phyloP scores from a whole-genome alignment of 2,113 vertebrate species.

The Eudyptes chrysolophus region DNA sequence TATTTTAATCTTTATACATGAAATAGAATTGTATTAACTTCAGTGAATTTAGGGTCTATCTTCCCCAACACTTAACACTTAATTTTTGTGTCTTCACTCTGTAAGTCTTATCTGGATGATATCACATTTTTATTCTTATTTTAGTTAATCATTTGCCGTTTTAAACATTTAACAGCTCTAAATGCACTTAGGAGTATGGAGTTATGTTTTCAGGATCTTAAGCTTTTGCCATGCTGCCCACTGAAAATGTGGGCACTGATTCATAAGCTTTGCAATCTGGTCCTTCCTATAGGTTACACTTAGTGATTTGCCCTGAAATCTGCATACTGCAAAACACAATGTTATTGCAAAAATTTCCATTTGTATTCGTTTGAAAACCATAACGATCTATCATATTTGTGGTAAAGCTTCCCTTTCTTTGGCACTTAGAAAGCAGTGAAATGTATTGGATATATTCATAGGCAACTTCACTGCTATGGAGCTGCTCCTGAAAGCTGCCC shows the following conservation, averaged over 20 bases:
- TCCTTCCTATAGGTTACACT: background rate
- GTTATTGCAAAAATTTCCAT: background rate
- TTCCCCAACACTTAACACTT: background rate
- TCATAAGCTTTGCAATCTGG: background rate
- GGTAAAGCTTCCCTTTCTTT: background rate
- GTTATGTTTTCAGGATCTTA: background rate
- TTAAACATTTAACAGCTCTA: conserved; percentile 12
- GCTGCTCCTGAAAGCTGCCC: background rate
- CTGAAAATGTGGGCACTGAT: background rate
- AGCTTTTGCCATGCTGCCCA: background rate
- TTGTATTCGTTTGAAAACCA: background rate
- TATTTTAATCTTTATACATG: background rate
- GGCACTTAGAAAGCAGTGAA: background rate
- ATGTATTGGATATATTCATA: background rate
- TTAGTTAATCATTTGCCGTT: background rate
- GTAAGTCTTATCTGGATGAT: background rate
- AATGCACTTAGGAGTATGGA: background rate
- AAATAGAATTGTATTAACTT: background rate
- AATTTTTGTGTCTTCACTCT: background rate
- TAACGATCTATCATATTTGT: background rate
- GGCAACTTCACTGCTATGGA: background rate
- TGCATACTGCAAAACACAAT: background rate
- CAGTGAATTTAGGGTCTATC: background rate
- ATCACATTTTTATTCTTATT: background rate
- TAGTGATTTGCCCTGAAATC: background rate